phyloP scores from a whole-genome alignment of 2,113 vertebrate species.

The Centrocercus urophasianus region DNA sequence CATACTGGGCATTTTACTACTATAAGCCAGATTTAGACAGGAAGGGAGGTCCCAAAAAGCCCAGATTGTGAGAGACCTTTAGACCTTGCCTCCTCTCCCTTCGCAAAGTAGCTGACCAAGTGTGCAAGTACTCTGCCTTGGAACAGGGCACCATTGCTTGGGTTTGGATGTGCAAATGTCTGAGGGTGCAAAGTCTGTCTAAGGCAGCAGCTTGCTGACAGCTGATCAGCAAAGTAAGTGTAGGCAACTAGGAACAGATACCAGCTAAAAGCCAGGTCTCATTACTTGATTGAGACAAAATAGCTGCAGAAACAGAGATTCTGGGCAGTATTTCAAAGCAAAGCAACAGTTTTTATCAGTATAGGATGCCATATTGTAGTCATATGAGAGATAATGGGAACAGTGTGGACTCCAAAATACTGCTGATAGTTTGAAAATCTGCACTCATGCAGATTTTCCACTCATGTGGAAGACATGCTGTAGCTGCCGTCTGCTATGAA shows the following conservation, averaged over 20 bases:
- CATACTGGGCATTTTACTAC: not conserved
- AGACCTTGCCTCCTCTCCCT: not conserved
- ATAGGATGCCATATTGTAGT: not conserved
- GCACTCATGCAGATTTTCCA: not conserved
- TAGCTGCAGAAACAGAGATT: not conserved
- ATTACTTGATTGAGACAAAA: not conserved
- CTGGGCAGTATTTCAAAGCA: not conserved
- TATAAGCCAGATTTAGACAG: not conserved
- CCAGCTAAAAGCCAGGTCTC: not conserved
- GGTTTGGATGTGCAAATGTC: not conserved
- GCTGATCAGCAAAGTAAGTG: not conserved
- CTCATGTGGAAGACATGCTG: not conserved
- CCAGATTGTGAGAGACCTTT: not conserved
- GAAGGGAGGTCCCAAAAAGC: not conserved
- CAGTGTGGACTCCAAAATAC: not conserved
- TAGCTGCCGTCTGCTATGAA: not conserved
- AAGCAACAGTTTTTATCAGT: not conserved
- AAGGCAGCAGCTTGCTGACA: not conserved
- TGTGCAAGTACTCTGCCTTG: not conserved
- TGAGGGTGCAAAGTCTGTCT: not conserved
- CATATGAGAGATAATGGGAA: not conserved
- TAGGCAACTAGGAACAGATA: not conserved
- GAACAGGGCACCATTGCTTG: not conserved
- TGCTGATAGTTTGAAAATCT: not conserved
- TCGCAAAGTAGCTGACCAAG: not conserved